A percentile compares a stretch with the other conserved stretches of the same genome.
phyloP scores from a whole-genome alignment of 1,140 invertebrate genomes.

The Diorhabda sublineata region DNA sequence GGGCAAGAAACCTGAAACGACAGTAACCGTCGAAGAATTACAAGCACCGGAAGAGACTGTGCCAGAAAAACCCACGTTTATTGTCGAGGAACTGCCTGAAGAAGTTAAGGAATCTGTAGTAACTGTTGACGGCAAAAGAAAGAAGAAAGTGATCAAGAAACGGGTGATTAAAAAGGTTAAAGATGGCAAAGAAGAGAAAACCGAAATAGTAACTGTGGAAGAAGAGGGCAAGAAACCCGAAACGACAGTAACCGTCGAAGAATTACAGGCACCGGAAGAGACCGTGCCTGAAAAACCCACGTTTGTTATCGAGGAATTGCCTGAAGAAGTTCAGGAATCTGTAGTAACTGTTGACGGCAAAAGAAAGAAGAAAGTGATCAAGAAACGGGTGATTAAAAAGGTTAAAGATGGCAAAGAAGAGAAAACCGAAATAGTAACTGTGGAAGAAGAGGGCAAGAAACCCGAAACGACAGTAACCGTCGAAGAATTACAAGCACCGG shows the following conservation, averaged over 20 bases:
- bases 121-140: not conserved
- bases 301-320: not conserved
- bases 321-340: not conserved
- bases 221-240: not conserved
- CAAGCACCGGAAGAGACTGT: not conserved
- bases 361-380: conserved; percentile 14
- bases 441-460: conserved; percentile 38
- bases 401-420: conserved; percentile 38
- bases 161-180: not conserved
- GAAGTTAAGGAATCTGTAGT: not conserved
- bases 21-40: not conserved
- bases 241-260: not conserved
- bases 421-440: conserved; percentile 41
- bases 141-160: not conserved
- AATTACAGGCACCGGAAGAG: not conserved
- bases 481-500: conserved; percentile 38
- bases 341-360: not conserved
- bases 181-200: not conserved
- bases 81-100: not conserved
- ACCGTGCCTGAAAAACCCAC: not conserved
- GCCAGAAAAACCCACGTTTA: not conserved
- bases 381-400: conserved; percentile 36
- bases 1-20: not conserved
- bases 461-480: conserved; percentile 41
- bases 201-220: not conserved